Evolutionary conservation across 2,113 vertebrate species (phyloP).

Genomic region (Choloepus hoffmanni): DNA sequence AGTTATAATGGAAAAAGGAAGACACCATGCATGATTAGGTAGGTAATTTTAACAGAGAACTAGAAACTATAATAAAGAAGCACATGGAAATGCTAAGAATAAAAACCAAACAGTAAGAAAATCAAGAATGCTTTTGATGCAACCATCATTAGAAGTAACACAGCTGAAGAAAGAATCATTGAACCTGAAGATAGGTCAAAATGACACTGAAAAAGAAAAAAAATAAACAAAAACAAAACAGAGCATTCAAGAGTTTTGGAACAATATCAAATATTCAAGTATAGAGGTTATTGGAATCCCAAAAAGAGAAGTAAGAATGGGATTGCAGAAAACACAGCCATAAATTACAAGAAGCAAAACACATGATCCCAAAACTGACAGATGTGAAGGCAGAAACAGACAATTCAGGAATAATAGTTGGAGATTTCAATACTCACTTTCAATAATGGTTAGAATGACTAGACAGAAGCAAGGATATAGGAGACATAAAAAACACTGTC

Average conservation of each 20-base stretch:
- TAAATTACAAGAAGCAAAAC: not conserved
- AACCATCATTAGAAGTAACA: not conserved
- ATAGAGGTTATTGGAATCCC: not conserved
- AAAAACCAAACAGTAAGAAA: not conserved
- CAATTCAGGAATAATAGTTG: not conserved
- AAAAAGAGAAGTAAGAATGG: not conserved
- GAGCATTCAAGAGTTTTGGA: not conserved
- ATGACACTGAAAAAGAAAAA: not conserved
- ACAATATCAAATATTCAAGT: not conserved
- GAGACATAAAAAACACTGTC: not conserved
- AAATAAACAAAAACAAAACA: not conserved
- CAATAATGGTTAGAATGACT: no score
- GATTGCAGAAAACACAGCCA: not conserved
- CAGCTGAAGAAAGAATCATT: not conserved
- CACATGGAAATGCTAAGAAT: not conserved
- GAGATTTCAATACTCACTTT: not conserved
- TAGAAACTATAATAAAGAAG: not conserved
- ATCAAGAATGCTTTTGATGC: not conserved
- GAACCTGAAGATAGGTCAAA: not conserved
- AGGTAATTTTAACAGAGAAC: not conserved
- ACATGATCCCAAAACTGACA: not conserved
- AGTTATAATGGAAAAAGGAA: not conserved
- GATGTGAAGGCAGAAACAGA: not conserved
- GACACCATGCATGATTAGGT: not conserved
- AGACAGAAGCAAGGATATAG: not conserved